Percentiles rank a stretch among this genome's conserved stretches.
These are phyloP conservation scores for Odobenus rosmarus DNA, from an alignment of 2,113 vertebrate genomes.

Conservation along the genomic window DNA sequence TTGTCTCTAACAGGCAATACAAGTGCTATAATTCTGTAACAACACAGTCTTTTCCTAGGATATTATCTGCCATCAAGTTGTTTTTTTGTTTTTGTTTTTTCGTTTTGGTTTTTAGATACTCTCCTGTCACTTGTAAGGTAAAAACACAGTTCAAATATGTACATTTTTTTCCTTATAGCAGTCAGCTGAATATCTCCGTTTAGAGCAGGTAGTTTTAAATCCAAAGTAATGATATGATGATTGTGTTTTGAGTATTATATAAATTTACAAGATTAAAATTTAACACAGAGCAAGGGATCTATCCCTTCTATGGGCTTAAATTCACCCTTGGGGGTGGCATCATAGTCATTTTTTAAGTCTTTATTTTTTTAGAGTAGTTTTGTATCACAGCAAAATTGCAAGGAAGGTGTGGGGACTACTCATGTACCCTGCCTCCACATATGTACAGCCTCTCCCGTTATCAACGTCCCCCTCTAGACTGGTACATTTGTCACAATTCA, in stretches of 20 bases:
- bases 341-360: background rate
- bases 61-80: background rate
- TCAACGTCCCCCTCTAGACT: background rate
- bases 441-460: background rate
- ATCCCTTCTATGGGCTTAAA: background rate
- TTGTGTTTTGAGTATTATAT: background rate
- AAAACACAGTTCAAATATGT: background rate
- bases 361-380: background rate
- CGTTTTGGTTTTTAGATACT: background rate
- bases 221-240: background rate
- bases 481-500: background rate
- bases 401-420: background rate
- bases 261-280: background rate
- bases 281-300: background rate
- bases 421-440: too few relatives aligned
- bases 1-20: background rate
- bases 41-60: background rate
- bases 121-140: background rate
- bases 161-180: background rate
- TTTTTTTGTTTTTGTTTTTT: background rate
- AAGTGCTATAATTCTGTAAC: background rate
- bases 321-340: background rate
- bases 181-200: background rate
- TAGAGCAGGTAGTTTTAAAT: constrained; percentile 26
- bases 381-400: background rate